These are phyloP conservation scores for Netelia fuscicornis DNA, from an alignment of 2,888 invertebrate species.

Conservation along the genomic window DNA sequence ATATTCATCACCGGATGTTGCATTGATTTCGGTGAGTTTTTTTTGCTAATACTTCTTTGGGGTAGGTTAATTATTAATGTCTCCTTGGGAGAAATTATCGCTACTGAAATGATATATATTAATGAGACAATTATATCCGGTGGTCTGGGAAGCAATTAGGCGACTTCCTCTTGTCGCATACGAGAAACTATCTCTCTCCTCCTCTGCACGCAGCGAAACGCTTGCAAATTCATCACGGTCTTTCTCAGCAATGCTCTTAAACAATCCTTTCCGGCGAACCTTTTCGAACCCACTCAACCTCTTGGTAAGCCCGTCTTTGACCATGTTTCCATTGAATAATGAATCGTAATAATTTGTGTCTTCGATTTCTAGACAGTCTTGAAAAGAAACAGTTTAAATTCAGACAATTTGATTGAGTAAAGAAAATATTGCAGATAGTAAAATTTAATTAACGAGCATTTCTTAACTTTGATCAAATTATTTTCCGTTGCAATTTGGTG, in stretches of 20 bases:
- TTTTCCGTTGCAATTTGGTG: too few species aligned
- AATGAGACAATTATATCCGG: constrained; percentile 28
- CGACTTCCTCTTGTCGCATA: constrained; percentile 72
- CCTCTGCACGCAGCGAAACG: constrained; percentile 66
- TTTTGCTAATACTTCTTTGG: not conserved
- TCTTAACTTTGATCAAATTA: too few species aligned
- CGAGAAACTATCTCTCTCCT: constrained; percentile 73
- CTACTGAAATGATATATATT: not conserved
- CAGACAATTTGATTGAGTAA: too few species aligned
- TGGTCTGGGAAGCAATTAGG: constrained; percentile 74
- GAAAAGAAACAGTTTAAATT: not conserved
- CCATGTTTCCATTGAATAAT: constrained; percentile 71
- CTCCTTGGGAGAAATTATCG: constrained; percentile 8
- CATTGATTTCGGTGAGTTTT: not conserved
- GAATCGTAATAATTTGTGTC: constrained; percentile 60
- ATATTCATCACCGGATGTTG: constrained; percentile 3
- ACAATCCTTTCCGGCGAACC: constrained; percentile 80
- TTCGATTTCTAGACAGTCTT: not conserved
- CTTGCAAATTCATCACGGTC: constrained; percentile 67
- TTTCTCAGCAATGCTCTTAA: constrained; percentile 71
- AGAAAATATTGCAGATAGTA: too few species aligned
- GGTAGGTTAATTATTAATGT: constrained; percentile 1
- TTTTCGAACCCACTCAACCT: constrained; percentile 42
- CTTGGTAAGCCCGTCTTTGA: not conserved
- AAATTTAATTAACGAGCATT: too few species aligned